Conservation (phyloP, 2,113 vertebrate genomes). For the Pelecanus crispus region DNA sequence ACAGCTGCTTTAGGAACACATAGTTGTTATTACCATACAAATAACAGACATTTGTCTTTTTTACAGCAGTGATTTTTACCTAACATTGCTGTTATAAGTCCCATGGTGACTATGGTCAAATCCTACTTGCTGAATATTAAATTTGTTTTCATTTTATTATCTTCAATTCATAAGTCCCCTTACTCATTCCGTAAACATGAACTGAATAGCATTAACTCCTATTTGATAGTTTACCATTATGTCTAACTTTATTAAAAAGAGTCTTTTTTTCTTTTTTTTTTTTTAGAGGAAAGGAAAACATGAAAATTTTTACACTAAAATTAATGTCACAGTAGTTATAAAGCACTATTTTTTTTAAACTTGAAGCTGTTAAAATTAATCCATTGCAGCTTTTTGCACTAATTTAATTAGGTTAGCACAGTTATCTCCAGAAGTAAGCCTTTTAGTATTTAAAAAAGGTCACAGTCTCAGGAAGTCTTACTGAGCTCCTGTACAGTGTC, state of each 20-base stretch:
- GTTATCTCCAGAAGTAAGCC: not conserved
- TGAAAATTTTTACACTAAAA: not conserved
- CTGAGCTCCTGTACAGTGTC: not conserved
- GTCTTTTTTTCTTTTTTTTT: not conserved
- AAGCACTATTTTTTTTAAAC: not conserved
- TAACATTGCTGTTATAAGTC: not conserved
- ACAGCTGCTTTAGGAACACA: not conserved
- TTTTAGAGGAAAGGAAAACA: not conserved
- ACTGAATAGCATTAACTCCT: not conserved
- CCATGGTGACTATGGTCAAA: rapidly evolving
- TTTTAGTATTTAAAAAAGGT: not conserved
- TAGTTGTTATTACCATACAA: not conserved
- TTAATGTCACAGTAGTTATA: not conserved
- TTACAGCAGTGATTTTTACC: not conserved
- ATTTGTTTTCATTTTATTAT: not conserved
- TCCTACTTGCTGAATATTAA: not conserved
- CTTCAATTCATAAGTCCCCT: not conserved
- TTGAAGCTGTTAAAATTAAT: not conserved
- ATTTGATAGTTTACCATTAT: not conserved
- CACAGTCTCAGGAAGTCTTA: not conserved
- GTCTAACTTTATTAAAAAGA: not conserved
- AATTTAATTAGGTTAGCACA: not conserved
- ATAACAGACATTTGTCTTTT: not conserved
- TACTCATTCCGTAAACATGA: not conserved
- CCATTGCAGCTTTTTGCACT: not conserved